Conservation (phyloP, 2,888 invertebrate species). For the Aspidapion aeneum region DNA sequence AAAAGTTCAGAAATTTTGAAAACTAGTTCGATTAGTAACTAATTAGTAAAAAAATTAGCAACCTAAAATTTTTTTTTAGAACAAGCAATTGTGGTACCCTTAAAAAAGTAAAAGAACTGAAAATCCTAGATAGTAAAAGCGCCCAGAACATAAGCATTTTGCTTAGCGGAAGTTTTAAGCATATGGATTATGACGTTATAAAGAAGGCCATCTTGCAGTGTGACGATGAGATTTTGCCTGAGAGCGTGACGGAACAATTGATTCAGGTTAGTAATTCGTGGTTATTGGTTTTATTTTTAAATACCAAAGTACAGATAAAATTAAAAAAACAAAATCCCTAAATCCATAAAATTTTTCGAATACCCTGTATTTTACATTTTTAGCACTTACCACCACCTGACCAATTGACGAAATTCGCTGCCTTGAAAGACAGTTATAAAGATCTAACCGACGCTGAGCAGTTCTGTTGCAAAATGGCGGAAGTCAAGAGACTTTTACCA, state of each 20-base stretch:
- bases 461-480: slow-evolving; percentile 87
- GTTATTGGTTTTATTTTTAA: background rate
- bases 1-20: no score
- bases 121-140: slow-evolving; percentile 88
- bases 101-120: slow-evolving; percentile 88
- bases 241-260: slow-evolving; percentile 85
- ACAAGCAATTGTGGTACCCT: slow-evolving; percentile 56
- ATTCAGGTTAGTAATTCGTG: slow-evolving; percentile 57
- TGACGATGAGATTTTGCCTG: slow-evolving; percentile 80
- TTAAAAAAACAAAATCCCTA: no score
- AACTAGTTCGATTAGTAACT: no score
- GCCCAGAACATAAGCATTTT: slow-evolving; percentile 91
- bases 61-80: slow-evolving; percentile 22
- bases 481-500: slow-evolving; percentile 82
- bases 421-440: slow-evolving; percentile 71
- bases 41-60: no score
- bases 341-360: no score
- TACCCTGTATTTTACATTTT: no score
- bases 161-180: slow-evolving; percentile 81
- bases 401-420: slow-evolving; percentile 79
- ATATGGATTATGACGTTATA: slow-evolving; percentile 78
- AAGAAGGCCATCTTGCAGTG: slow-evolving; percentile 79
- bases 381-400: slow-evolving; percentile 90
- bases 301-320: no score
- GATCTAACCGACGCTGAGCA: slow-evolving; percentile 92